A percentile compares a stretch with the other conserved stretches of the same genome.
These are phyloP conservation scores for Platyscapa corneri DNA, from an alignment of 1,140 invertebrate genomes.

Conservation along the genomic window DNA sequence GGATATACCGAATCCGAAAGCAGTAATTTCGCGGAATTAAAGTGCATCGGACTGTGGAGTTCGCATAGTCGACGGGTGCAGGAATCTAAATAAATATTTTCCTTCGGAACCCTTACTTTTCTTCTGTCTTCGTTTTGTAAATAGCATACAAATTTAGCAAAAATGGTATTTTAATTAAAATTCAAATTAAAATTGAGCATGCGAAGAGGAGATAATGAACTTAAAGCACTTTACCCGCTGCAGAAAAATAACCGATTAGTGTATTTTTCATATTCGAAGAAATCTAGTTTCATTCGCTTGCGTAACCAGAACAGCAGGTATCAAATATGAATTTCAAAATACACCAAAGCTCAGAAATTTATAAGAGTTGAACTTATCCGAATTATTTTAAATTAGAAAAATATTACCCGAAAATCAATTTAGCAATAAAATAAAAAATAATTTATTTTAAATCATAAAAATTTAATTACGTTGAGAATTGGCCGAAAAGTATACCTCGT, in stretches of 20 bases:
- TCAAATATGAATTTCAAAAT: not conserved
- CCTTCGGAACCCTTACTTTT: not conserved
- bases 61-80: not conserved
- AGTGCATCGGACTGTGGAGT: constrained; percentile 19
- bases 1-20: not conserved
- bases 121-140: not conserved
- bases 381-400: too few relatives aligned
- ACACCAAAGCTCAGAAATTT: not conserved
- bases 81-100: constrained; percentile 41
- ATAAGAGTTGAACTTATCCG: too few relatives aligned
- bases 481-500: too few relatives aligned
- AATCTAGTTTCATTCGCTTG: not conserved
- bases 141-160: not conserved
- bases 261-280: not conserved
- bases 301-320: not conserved
- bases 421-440: too few relatives aligned
- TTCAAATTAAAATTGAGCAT: constrained; percentile 39
- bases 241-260: constrained; percentile 17
- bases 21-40: constrained; percentile 38
- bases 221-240: not conserved
- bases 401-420: too few relatives aligned
- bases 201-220: not conserved
- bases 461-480: too few relatives aligned
- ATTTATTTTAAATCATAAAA: too few relatives aligned
- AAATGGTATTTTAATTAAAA: constrained; percentile 43